These are phyloP conservation scores for Hypselothyrea guttata DNA, from an alignment of 2,888 invertebrate species.

Conservation along the genomic window DNA sequence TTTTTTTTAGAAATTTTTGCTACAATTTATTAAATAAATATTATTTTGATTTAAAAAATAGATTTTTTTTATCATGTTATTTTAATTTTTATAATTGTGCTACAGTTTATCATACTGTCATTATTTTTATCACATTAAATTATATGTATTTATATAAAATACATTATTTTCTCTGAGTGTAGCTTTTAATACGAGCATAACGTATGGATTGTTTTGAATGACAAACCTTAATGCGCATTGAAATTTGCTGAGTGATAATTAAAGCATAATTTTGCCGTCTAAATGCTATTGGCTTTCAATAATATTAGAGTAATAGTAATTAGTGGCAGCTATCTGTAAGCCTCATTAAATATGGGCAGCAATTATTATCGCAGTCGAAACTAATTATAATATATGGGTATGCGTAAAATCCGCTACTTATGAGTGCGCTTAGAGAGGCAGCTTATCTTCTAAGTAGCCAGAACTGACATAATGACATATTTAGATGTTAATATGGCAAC, in stretches of 20 bases:
- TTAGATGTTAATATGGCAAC: slow-evolving; percentile 65
- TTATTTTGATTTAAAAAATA: no score
- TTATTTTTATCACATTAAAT: no score
- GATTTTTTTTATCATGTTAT: no score
- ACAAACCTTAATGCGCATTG: no score
- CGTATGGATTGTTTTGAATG: not conserved
- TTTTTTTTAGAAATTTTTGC: no score
- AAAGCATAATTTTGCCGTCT: slow-evolving; percentile 2
- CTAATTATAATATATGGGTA: slow-evolving; percentile 49
- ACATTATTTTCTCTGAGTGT: no score
- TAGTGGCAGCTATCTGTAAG: slow-evolving; percentile 26
- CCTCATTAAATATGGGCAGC: slow-evolving; percentile 43
- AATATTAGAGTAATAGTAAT: slow-evolving; percentile 12
- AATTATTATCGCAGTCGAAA: slow-evolving; percentile 44
- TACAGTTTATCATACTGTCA: no score
- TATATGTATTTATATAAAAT: no score
- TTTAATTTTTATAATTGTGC: no score
- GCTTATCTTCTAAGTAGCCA: slow-evolving; percentile 26
- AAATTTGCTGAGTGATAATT: not conserved
- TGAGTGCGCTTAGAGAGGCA: slow-evolving; percentile 10
- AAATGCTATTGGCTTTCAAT: slow-evolving; percentile 12
- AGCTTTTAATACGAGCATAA: no score
- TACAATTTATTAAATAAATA: no score
- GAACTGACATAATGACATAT: slow-evolving; percentile 59
- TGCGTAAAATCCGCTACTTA: slow-evolving; percentile 26